Evolutionary conservation across 1,140 invertebrate genomes (phyloP).

Genomic region (Lepidurus arcticus): DNA sequence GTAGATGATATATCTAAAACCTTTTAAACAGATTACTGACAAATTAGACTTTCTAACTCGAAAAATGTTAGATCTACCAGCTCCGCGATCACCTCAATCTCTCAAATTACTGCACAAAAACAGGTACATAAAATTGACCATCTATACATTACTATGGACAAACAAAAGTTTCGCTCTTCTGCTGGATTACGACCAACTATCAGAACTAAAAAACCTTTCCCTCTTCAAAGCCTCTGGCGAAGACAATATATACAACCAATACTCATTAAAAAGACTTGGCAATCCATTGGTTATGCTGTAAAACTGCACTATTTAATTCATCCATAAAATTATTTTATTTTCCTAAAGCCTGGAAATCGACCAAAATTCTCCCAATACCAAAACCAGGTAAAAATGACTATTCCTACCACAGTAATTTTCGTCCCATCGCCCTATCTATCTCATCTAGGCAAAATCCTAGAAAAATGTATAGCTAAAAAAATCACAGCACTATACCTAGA

Average conservation of each 20-base stretch:
- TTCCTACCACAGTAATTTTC: not conserved
- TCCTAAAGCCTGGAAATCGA: not conserved
- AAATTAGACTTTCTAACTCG: too few relatives aligned
- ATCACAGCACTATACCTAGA: not conserved
- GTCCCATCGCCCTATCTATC: constrained; percentile 25
- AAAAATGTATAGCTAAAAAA: not conserved
- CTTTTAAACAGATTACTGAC: too few relatives aligned
- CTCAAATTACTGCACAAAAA: not conserved
- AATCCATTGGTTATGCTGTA: not conserved
- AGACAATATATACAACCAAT: not conserved
- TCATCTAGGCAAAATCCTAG: not conserved
- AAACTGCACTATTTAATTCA: not conserved
- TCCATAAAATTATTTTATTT: not conserved
- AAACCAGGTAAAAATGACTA: constrained; percentile 7
- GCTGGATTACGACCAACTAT: not conserved
- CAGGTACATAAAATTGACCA: not conserved
- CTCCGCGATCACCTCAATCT: too few relatives aligned
- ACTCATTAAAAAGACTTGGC: not conserved
- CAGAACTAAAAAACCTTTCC: not conserved
- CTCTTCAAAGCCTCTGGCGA: not conserved
- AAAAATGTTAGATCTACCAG: too few relatives aligned
- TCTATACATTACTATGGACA: not conserved
- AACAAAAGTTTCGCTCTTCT: not conserved
- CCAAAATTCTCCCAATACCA: not conserved
- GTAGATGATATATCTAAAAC: too few relatives aligned